Evolutionary conservation across 2,797 vertebrate genomes (phyloP), one percentile per base, ranked within the genome.

Genomic region (Neoniphon sammara): DNA sequence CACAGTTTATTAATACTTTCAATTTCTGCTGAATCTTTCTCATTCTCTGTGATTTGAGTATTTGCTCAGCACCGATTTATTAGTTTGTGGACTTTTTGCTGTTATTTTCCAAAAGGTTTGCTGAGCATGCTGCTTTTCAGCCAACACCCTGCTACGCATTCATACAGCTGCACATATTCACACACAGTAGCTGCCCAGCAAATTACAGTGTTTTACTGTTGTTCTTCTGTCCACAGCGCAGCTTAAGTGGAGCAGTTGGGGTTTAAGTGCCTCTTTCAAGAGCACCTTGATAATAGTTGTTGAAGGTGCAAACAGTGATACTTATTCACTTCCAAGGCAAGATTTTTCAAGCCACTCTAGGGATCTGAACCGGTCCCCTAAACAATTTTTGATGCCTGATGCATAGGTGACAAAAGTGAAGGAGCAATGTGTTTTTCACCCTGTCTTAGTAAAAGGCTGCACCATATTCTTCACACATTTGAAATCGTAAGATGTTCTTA

Each of bases 231-330:
- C 50, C 71, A 72, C 75, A 83, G 80, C 39, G 75, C 55, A 82
- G 83, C 77, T 76, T 46, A 71, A 73, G 71, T 69, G 66, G 67
- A 82, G 63, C 77, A 72, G 78, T 57, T 69, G 66, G 71, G 70
- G 68, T 71, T 78, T 59, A 70, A 85, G 49, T 71, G 66, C 44
- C 47, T 84, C 57, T 80, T 70, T 85, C 70, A 81, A 84, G 78
- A 88, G 78, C 85, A 87, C 75, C 81, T 87, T 82, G 57, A 78
- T 69, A 39, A 18, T 42, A 42, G 66, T 21, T 61, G 31, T 70
- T 68, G 17, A 70, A 60, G 74, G 58, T 63, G 64, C 70, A 81
- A 85, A 83, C 73, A 64, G 55, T 53, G 75, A 42, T 52, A 10
- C 18, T 69, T 54, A 55, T 46, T 42, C 59, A 57, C 60, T 71